phyloP scores from a whole-genome alignment of 2,888 invertebrate species.

The Drosophila subquinaria region DNA sequence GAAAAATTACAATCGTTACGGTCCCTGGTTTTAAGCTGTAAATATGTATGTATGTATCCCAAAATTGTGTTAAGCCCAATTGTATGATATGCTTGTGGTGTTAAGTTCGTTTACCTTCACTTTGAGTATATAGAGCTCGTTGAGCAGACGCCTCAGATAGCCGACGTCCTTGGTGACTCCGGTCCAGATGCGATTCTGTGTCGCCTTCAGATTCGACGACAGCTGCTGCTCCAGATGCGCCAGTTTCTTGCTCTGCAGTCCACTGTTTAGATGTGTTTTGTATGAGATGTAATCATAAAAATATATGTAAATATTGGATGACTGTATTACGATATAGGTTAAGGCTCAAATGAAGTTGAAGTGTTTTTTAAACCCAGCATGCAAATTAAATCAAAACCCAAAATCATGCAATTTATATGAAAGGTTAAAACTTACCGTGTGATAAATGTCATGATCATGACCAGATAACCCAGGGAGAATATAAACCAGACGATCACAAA shows the following conservation, averaged over 20 bases:
- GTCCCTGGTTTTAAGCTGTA: neutral
- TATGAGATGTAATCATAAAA: constrained; percentile 17
- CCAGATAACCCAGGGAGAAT: constrained; percentile 95
- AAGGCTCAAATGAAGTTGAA: constrained; percentile 15
- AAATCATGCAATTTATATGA: constrained; percentile 34
- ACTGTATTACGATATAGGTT: neutral
- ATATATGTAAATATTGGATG: constrained; percentile 14
- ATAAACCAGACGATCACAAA: constrained; percentile 95
- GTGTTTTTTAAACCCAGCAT: constrained; percentile 22
- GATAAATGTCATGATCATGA: constrained; percentile 95
- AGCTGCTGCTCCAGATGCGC: constrained; percentile 91
- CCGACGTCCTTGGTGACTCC: constrained; percentile 91
- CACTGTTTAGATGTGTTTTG: constrained; percentile 70
- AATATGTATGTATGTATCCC: constrained; percentile 7
- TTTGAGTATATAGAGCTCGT: constrained; percentile 93
- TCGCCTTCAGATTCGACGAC: constrained; percentile 91
- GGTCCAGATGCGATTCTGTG: constrained; percentile 91
- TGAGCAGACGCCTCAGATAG: constrained; percentile 90
- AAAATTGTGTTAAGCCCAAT: neutral
- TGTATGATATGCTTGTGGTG: constrained; percentile 19
- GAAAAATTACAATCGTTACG: neutral
- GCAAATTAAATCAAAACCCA: constrained; percentile 38
- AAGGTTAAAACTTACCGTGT: constrained; percentile 86
- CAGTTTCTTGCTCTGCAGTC: constrained; percentile 89
- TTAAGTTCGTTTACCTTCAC: constrained; percentile 88